These are phyloP conservation scores for Burhinus oedicnemus DNA, from an alignment of 2,113 vertebrate genomes.

Conservation along the genomic window DNA sequence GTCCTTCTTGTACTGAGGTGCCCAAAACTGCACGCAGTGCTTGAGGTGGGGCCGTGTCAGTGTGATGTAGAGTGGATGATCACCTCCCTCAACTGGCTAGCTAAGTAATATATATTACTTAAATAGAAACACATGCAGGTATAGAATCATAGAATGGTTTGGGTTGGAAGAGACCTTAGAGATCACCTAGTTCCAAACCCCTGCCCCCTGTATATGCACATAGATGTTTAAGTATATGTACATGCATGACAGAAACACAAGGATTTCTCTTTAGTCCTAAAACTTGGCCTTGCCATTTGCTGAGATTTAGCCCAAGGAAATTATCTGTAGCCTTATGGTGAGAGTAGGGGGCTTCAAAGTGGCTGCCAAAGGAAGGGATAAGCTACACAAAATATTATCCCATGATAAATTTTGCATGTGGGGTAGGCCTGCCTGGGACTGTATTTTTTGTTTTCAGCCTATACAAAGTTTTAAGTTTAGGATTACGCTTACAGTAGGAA, in stretches of 20 bases:
- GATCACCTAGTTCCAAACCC: not conserved
- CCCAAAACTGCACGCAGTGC: not conserved
- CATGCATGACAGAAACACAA: not conserved
- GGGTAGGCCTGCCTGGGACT: not conserved
- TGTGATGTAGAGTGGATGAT: not conserved
- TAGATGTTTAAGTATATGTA: not conserved
- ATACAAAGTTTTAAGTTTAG: not conserved
- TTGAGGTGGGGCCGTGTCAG: not conserved
- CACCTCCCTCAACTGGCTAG: accelerated
- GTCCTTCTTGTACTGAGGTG: not conserved
- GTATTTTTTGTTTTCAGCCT: not conserved
- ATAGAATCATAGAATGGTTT: not conserved
- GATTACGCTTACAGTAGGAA: not conserved
- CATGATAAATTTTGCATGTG: not conserved
- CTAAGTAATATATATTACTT: not conserved
- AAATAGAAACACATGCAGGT: not conserved
- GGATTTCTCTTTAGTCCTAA: not conserved
- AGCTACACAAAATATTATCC: not conserved
- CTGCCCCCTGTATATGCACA: no score
- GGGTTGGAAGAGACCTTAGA: not conserved
- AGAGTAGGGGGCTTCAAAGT: not conserved
- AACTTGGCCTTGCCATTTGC: not conserved
- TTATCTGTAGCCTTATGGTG: not conserved
- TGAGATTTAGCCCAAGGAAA: not conserved
- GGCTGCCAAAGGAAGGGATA: not conserved